phyloP scores from a whole-genome alignment of 2,888 invertebrate genomes.

The Noctua janthe region DNA sequence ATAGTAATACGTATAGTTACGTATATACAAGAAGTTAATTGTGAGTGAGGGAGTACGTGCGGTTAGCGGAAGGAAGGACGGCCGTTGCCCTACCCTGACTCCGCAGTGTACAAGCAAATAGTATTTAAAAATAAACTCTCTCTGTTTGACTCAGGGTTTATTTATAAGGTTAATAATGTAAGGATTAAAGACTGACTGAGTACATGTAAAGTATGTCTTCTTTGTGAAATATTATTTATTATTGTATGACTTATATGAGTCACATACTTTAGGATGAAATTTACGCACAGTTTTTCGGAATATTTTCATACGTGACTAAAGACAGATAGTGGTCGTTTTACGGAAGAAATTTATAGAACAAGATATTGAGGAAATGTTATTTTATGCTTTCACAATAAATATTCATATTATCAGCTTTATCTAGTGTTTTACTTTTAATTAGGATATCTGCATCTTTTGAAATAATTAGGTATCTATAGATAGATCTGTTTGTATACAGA shows the following conservation, averaged over 20 bases:
- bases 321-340: conserved; percentile 42
- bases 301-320: conserved; percentile 64
- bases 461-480: conserved; percentile 47
- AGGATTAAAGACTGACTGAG: conserved; percentile 29
- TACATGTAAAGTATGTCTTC: conserved; percentile 19
- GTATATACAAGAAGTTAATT: conserved; percentile 51
- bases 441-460: conserved; percentile 38
- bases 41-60: conserved; percentile 71
- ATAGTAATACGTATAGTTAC: conserved; percentile 36
- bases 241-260: conserved; percentile 36
- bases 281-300: conserved; percentile 40
- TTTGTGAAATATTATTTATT: conserved; percentile 27
- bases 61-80: conserved; percentile 83
- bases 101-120: conserved; percentile 53
- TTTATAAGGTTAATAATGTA: conserved; percentile 34
- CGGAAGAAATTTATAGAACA: conserved; percentile 12
- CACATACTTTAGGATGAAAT: conserved; percentile 45
- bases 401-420: conserved; percentile 20
- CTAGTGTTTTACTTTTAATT: conserved; percentile 22
- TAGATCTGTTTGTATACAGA: conserved; percentile 57
- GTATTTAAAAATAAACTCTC: conserved; percentile 72
- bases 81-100: conserved; percentile 79
- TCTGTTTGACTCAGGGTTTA: conserved; percentile 67
- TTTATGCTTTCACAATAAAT: conserved; percentile 13
- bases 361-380: conserved; percentile 22